Evolutionary conservation across 2,113 vertebrate species (phyloP), one percentile per base, ranked within the genome.

Genomic region (Hyaena hyaena): DNA sequence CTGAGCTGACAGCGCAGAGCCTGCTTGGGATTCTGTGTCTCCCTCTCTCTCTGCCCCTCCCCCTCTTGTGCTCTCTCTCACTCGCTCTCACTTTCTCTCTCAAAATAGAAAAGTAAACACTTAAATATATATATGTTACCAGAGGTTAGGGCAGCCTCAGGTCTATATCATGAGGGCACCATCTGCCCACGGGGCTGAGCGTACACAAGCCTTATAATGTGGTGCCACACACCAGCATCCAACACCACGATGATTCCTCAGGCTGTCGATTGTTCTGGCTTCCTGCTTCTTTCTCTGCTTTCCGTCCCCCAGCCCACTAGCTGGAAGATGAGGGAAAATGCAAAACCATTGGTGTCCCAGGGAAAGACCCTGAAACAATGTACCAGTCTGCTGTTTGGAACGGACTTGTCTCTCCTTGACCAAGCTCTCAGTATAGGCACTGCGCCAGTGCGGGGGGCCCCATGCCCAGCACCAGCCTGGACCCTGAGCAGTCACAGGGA

Each of bases 371-470:
- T n/a, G 86, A 43, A 55, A 12, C 1, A 5, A 1, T 1, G 28
- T 5, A 4, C 80, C 61, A 0, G 4, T 2, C 73, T 35, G 17
- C 50, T 45, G 10, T 11, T 28, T 28, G 77, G 45, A 16, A 23
- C 4, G 21, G 66, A 55, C 66, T 23, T 33, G 14, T 2, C 19
- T 0, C 0, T n/a, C 63, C 35, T 71, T 71, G 1, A 10, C 24
- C 10, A 7, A 39, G 10, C 65, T 24, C 61, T 71, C 1, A 4
- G n/a, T 11, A 33, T 14, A n/a, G 10, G 11, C 16, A 2, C 5
- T 4, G 7, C 3, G 4, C n/a, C 35, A 24, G 65, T 35, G 0
- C 10, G 0, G 16, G 0, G 0, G 0, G 50, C 66, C 45, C 53
- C 63, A 10, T 4, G n/a, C 35, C 68, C 50, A 12, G 4, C 17